Base-by-base conservation (phyloP, 2,113 vertebrate genomes). In the Pycnonotus jocosus region DNA sequence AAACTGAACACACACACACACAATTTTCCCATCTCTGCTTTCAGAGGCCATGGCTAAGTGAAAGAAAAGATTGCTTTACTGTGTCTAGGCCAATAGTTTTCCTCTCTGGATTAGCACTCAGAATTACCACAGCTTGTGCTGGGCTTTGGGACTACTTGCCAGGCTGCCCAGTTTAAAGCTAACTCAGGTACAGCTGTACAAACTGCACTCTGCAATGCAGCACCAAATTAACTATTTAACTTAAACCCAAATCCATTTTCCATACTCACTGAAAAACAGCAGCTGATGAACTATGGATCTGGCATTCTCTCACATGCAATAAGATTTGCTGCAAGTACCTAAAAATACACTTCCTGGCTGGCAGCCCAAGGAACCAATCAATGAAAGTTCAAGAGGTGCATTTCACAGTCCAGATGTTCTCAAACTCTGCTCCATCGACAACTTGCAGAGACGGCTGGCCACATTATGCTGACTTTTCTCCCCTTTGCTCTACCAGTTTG, bases 331-430 rank as follows among this genome's bases (percentile, higher is more conserved):
- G 92, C 88, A 96, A 88, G 79, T 64, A 86, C 81, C 90, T 82
- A 96, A 97, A 96, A 95, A 96, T 96, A 94, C 14, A 47, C 20
- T 71, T 47, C 44, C 66, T 90, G 90, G 93, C 95, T 95, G 56
- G 45, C 74, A 95, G 90, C 93, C 87, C 64, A 81, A 90, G 74
- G 71, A 96, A 88, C 64, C 3, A 7, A 96, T 95, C 95, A 94
- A 96, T 96, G 51, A 51, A 88, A 96, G 96, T 93, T 96, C 93
- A 96, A 88, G 92, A 96, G 79, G 79, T 94, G 56, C n/a, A 5
- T 94, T 95, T 94, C 68, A 86, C 88, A 83, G 79, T 62, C 94
- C 92, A 96, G 93, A 96, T 96, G 92, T 96, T 96, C 90, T 86
- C 82, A 83, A 88, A 95, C 87, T 83, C 47, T 30, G 51, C 65